Conservation (phyloP, 2,113 vertebrate species). For the Leiothrix lutea region DNA sequence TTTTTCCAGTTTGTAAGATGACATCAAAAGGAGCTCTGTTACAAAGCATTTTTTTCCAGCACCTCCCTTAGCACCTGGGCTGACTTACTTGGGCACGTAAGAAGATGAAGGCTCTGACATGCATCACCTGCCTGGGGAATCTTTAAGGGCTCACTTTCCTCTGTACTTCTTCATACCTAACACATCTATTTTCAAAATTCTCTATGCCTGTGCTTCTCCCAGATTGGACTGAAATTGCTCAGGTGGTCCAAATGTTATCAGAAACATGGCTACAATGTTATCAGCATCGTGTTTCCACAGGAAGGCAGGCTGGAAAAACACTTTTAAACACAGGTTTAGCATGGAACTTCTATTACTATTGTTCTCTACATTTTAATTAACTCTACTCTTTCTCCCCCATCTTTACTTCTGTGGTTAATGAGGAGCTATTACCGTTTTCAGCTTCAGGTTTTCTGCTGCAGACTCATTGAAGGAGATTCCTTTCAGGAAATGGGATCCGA, state of each 20-base stretch:
- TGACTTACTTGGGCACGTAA: not conserved
- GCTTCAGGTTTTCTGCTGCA: conserved; percentile 93
- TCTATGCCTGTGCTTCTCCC: not conserved
- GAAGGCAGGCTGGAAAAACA: not conserved
- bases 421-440: conserved; percentile 86
- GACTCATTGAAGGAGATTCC: conserved; percentile 97
- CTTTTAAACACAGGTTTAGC: not conserved
- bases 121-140: not conserved
- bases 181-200: not conserved
- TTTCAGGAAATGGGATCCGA: conserved; percentile 93
- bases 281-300: not conserved
- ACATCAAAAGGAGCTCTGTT: not conserved
- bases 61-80: not conserved
- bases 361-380: not conserved
- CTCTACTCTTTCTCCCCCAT: not conserved
- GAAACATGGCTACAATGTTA: not conserved
- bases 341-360: not conserved
- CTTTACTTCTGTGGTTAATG: not conserved
- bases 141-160: not conserved
- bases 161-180: not conserved
- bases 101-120: not conserved
- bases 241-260: not conserved
- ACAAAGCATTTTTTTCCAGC: not conserved
- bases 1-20: not conserved
- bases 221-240: not conserved